Evolutionary conservation across 2,888 invertebrate species (phyloP), one percentile per base, ranked within the genome.

Genomic region (Brachypalpus laphriformis): DNA sequence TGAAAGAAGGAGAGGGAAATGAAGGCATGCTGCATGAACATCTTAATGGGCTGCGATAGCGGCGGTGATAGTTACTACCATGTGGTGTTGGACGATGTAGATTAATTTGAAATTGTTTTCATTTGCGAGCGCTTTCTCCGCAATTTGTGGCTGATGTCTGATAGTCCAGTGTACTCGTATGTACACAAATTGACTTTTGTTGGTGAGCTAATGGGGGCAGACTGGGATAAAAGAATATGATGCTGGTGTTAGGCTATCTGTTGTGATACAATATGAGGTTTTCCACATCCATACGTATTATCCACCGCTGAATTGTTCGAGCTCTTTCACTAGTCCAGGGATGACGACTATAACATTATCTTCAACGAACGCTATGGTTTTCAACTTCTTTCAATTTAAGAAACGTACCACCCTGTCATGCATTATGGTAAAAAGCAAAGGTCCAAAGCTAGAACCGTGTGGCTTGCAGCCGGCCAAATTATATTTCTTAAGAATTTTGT

Each of bases 11-110:
- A 31, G 31, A n/a, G 20, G 20, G 31, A 14, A 75, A 75, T 76
- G 76, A 76, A 76, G 76, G 68, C 76, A 68, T 42, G 49, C 45
- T 71, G 37, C 61, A 66, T 77, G 72, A 78, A 83, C 78, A 83
- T 83, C 83, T 83, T 74, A 83, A 83, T 83, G 78, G 61, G 42
- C 61, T 61, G 22, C 18, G 45, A 40, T 68, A 59, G 49, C 25
- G 28, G 11, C 34, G 18, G n/a, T 75, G 28, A 37, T 51, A 72
- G 61, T 68, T 47, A 66, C 66, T 68, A 65, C 45, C 51, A 28
- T 66, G 57, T 54, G 71, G 70, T 49, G 51, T n/a, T n/a, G n/a
- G 42, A 59, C 28, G 66, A 59, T 63, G 56, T 74, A 49, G 68
- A 83, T 83, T 83, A 68, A 76, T 78, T 51, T 49, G 34, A 72